Base-by-base conservation (phyloP, 2,113 vertebrate species). In the Aviceda subcristata region DNA sequence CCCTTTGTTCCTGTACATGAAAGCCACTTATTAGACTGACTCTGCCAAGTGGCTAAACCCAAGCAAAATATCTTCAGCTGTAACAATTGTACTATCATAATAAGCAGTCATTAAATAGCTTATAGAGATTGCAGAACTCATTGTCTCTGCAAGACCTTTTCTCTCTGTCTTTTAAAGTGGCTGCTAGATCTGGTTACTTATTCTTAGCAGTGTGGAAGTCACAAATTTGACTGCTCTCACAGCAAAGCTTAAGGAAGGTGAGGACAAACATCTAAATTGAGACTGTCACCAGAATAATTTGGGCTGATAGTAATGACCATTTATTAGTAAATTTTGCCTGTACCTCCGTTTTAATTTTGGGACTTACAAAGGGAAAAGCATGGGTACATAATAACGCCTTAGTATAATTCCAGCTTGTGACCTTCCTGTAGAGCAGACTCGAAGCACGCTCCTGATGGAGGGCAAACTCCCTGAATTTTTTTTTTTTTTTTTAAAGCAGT, bases 11-110 rank as follows among this genome's bases (percentile, higher is more conserved):
- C 87, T 66, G 20, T 43, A 89, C 39, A 48, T 29, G 53, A 96
- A 97, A 97, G 81, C 43, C 45, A 51, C 48, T 97, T 75, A 93
- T 91, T 83, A 96, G 71, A n/a, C 48, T 56, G 77, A 56, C 79
- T 90, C 79, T 90, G 43, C 23, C 39, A 63, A 75, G 62, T 50
- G 38, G 80, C 89, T 87, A 89, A 97, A 92, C 73, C 53, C 86
- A 84, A 92, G 77, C 36, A 91, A 94, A 97, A 26, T 69, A 92
- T 73, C 39, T 69, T 85, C 89, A 91, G 67, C 80, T 53, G 21
- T 78, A 77, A 24, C 57, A 91, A 81, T 30, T 84, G 63, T 21
- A 90, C 67, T 68, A 78, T 55, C 88, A 56, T 90, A 80, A 92
- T 10, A 83, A 86, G 34, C 29, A 76, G 64, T 60, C 66, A 86